A percentile compares a stretch with the other conserved stretches of the same genome.
Conservation (phyloP, 2,113 vertebrate species). For the Amphiprion percula region DNA sequence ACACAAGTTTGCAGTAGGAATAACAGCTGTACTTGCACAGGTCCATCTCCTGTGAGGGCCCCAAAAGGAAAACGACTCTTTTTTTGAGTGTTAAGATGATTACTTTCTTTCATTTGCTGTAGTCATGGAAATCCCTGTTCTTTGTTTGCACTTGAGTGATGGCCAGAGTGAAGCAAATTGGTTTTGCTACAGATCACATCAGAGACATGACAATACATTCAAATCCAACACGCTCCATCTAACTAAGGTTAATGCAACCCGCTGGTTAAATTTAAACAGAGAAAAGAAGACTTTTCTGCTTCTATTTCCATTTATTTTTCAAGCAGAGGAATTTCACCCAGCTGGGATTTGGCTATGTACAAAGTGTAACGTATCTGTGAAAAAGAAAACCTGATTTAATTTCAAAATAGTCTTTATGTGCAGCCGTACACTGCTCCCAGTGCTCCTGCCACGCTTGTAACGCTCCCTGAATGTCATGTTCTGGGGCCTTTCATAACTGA, state of each 20-base stretch:
- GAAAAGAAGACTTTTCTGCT: neutral
- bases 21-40: slow-evolving; percentile 28
- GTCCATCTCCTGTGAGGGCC: slow-evolving; percentile 8
- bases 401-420: no score
- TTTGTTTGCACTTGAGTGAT: slow-evolving; percentile 66
- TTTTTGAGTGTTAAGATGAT: slow-evolving; percentile 72
- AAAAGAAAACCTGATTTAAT: no score
- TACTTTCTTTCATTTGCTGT: slow-evolving; percentile 71
- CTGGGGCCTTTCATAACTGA: no score
- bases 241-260: slow-evolving; percentile 14
- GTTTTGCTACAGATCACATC: slow-evolving; percentile 61
- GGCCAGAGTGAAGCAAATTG: slow-evolving; percentile 66
- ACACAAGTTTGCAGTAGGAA: slow-evolving; percentile 33
- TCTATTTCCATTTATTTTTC: neutral
- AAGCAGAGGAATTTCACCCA: no score
- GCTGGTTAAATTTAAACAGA: slow-evolving; percentile 1
- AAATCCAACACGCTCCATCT: slow-evolving; percentile 39
- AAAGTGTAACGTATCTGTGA: no score
- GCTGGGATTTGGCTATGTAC: no score
- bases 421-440: no score
- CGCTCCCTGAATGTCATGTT: no score
- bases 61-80: slow-evolving; percentile 21
- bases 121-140: slow-evolving; percentile 48
- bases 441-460: no score
- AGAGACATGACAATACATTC: slow-evolving; percentile 71